Evolutionary conservation across 2,888 invertebrate genomes (phyloP).

Genomic region (Pristionchus entomophagus): DNA sequence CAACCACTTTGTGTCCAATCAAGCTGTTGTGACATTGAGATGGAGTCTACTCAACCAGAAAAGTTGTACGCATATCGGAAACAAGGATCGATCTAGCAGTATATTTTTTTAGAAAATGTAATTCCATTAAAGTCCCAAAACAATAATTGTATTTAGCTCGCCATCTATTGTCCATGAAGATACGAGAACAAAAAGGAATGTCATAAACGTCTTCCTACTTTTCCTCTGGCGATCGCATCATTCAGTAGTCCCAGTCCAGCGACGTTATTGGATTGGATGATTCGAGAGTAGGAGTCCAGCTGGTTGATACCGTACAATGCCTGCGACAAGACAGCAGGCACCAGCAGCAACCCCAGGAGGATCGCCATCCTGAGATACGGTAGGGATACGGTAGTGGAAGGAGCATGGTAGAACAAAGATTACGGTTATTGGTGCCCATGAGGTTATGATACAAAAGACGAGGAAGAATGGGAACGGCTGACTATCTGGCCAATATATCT

Average conservation of each 20-base stretch:
- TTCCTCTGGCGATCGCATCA: constrained; percentile 37
- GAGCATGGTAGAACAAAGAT: neutral
- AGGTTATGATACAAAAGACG: neutral
- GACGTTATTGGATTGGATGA: constrained; percentile 41
- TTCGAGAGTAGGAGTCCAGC: constrained; percentile 33
- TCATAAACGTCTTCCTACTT: neutral
- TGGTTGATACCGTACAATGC: constrained; percentile 33
- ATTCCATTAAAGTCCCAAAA: too few relatives aligned
- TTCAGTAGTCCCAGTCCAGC: constrained; percentile 44
- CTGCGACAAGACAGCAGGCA: neutral
- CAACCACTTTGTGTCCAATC: neutral
- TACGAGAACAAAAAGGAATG: too few relatives aligned
- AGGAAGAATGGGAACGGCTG: neutral
- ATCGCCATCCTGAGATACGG: constrained; percentile 37
- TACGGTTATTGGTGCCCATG: neutral
- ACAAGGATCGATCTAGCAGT: too few relatives aligned
- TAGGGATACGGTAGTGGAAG: neutral
- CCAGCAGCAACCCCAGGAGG: constrained; percentile 6
- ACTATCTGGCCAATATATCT: neutral
- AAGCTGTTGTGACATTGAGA: neutral
- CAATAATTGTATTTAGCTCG: too few relatives aligned
- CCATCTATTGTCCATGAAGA: too few relatives aligned
- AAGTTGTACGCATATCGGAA: too few relatives aligned
- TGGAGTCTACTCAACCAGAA: neutral
- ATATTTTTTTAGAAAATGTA: too few relatives aligned